Percentiles rank a stretch among this genome's conserved stretches.
Conservation (phyloP, 2,113 vertebrate species). For the Pachypanchax playfairii region DNA sequence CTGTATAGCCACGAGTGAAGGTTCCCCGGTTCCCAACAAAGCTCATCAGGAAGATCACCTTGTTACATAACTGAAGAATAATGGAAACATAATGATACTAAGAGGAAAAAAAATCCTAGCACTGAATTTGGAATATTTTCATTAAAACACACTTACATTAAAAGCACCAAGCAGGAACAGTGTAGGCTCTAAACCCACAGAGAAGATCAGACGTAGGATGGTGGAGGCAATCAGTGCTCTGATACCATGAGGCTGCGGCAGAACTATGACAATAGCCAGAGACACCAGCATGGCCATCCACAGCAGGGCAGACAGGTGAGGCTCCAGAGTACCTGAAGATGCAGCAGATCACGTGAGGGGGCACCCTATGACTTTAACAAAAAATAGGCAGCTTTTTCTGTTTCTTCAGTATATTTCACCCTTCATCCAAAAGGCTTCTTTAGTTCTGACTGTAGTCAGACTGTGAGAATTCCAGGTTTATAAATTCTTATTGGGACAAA, state of each 20-base stretch:
- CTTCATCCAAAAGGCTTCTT: no score
- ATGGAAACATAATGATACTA: neutral
- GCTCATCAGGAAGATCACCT: conserved; percentile 97
- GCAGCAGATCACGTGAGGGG: neutral
- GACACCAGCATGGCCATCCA: conserved; percentile 96
- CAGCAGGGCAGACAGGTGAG: conserved; percentile 91
- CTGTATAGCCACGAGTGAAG: conserved; percentile 93
- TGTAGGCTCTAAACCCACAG: conserved; percentile 93
- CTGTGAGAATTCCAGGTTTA: no score
- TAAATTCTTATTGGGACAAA: no score
- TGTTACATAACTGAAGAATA: conserved; percentile 79
- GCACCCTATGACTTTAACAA: no score
- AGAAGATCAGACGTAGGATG: conserved; percentile 95
- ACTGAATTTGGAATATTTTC: neutral
- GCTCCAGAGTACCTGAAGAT: conserved; percentile 88
- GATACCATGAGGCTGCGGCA: conserved; percentile 96
- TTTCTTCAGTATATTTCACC: no score
- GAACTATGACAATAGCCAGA: conserved; percentile 91
- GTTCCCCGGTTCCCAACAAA: conserved; percentile 97
- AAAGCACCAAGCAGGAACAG: conserved; percentile 93
- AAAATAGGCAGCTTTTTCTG: no score
- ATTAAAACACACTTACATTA: conserved; percentile 85
- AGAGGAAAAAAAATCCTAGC: neutral
- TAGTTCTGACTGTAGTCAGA: no score
- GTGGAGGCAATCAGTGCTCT: conserved; percentile 94